Base-by-base conservation (phyloP, 2,797 vertebrate genomes). In the Microctenopoma lineatum region DNA sequence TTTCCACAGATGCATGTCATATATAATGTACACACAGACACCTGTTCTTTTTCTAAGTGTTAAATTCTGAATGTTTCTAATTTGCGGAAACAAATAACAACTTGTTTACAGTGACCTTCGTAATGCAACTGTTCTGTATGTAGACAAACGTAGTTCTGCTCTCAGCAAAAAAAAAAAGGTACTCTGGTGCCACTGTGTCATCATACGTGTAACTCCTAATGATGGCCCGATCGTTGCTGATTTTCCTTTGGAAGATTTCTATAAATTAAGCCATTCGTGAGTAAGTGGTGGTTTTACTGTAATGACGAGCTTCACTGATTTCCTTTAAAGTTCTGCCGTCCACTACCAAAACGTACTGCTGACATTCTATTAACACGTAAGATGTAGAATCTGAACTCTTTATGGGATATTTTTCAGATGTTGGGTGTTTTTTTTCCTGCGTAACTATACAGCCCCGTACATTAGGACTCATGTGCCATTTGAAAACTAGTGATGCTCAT, bases 241-340 rank as follows among this genome's bases (percentile, higher is more conserved):
- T 82, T 80, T 78, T 83, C 75, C 73, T 38, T 32, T 59, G 61
- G 70, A 76, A 68, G 60, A 71, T 66, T 83, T 75, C 70, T 67
- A 73, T 83, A 86, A 84, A 83, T 75, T 75, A 61, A 69, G 59
- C 65, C 73, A 60, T 66, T 74, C 60, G 38, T 73, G 65, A 81
- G 68, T 69, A 73, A 77, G 76, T 18, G 4, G 59, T 53, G 61
- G 15, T 77, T 80, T 81, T 83, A 21, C 5, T 55, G 10, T 64
- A 42, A 70, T 62, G 50, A 41, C 64, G 58, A 65, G 45, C 58
- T 61, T 73, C 8, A 66, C 45, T 5, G 2, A 34, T 50, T 65
- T 69, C 46, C 62, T 63, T 80, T 80, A 66, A 21, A 75, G 79
- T 75, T 78, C 48, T 79, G 69, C 68, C 65, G 58, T 54, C 42